phyloP scores from a whole-genome alignment of 2,888 invertebrate genomes.

The Drosophila atroscutellata region DNA sequence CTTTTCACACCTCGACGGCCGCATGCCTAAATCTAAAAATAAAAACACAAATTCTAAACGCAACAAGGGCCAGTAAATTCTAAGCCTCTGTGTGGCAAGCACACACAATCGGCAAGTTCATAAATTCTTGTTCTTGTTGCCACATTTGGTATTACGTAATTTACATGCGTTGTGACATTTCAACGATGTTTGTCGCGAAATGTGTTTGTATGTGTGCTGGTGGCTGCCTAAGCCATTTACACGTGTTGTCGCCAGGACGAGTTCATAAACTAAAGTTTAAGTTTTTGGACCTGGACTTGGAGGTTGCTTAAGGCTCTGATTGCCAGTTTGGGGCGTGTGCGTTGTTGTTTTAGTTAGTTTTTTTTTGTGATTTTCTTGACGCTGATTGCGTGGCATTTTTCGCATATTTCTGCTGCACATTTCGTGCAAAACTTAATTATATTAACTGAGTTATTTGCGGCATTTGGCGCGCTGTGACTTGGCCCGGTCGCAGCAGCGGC shows the following conservation, averaged over 20 bases:
- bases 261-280: conserved; percentile 68
- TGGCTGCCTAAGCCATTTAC: conserved; percentile 30
- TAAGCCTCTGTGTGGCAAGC: conserved; percentile 13
- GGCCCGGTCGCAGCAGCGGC: conserved; percentile 30
- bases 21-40: not conserved
- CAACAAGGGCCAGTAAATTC: not conserved
- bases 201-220: not conserved
- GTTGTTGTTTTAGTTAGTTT: conserved; percentile 30
- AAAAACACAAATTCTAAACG: not conserved
- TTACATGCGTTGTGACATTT: conserved; percentile 62
- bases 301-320: conserved; percentile 32
- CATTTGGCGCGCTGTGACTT: conserved; percentile 73
- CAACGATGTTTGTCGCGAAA: conserved; percentile 16
- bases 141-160: conserved; percentile 57
- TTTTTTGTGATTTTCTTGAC: conserved; percentile 33
- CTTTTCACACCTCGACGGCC: not conserved
- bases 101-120: conserved; percentile 39
- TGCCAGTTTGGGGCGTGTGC: conserved; percentile 31
- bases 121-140: conserved; percentile 51
- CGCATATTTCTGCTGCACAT: conserved; percentile 77
- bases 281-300: conserved; percentile 30
- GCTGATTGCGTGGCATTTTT: conserved; percentile 78
- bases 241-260: conserved; percentile 60
- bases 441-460: conserved; percentile 80
- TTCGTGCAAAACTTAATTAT: conserved; percentile 81